Percentiles rank a stretch among this genome's conserved stretches.
Evolutionary conservation across 2,888 invertebrate genomes (phyloP).

Genomic region (Dynastes tityus): DNA sequence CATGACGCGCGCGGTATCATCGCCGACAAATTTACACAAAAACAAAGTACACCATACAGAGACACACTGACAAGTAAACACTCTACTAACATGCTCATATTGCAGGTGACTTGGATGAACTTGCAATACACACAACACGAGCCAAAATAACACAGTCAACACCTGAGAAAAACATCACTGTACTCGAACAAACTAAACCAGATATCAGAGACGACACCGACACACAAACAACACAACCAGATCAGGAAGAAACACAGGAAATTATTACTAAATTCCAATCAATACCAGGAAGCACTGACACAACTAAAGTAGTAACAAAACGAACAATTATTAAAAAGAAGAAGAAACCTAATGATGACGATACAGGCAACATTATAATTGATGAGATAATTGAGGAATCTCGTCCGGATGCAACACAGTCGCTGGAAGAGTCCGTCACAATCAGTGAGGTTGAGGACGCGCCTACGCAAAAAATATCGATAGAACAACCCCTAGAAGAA

Average conservation of each 20-base stretch:
- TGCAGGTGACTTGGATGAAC: conserved; percentile 69
- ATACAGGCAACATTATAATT: conserved; percentile 72
- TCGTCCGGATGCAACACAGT: conserved; percentile 69
- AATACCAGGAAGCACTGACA: conserved; percentile 72
- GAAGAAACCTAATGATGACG: conserved; percentile 63
- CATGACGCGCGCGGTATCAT: conserved; percentile 39
- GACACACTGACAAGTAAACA: conserved; percentile 44
- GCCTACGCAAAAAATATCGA: conserved; percentile 54
- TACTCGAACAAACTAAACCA: conserved; percentile 66
- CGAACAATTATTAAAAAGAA: conserved; percentile 73
- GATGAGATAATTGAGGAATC: conserved; percentile 71
- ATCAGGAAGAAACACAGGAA: conserved; percentile 74
- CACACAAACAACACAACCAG: conserved; percentile 62
- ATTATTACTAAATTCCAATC: conserved; percentile 76
- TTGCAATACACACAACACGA: conserved; percentile 68
- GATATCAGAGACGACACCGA: conserved; percentile 64
- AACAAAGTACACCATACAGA: conserved; percentile 35
- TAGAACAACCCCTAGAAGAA: conserved; percentile 51
- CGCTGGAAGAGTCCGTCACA: conserved; percentile 56
- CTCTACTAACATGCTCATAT: conserved; percentile 55
- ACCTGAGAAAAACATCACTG: conserved; percentile 60
- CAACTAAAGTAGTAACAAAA: conserved; percentile 74
- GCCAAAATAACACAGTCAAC: conserved; percentile 67
- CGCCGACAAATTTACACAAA: conserved; percentile 50
- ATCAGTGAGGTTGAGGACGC: conserved; percentile 54